Evolutionary conservation across 2,113 vertebrate genomes (phyloP), one percentile per base, ranked within the genome.

Genomic region (Leptobrachium ailaonicum): DNA sequence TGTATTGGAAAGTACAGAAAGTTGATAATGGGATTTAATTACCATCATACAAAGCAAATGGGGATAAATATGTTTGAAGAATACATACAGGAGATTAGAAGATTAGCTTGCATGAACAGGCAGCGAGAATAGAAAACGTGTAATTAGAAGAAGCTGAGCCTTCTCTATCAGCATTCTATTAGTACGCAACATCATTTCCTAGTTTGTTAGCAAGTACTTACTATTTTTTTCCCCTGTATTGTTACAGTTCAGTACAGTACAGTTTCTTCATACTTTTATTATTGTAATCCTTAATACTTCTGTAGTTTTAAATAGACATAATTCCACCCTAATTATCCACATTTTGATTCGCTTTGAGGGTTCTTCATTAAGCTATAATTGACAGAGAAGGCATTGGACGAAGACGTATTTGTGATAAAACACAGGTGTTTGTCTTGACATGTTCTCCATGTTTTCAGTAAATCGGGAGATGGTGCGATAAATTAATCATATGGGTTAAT

Each of bases 21-120:
- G 62, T 42, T 75, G 79, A 81, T 81, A 81, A 81, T 81, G 64
- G 54, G 42, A 81, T 81, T 81, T 81, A 81, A 75, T 81, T 81
- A 81, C 72, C 66, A 66, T 80, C 64, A 74, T 74, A 60, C 63
- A 60, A 50, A 75, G 63, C 64, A n/a, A 75, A 41, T 63, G 53
- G 64, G 72, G 72, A 75, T 81, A 81, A 81, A 81, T 81, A 81
- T 81, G 72, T 75, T 68, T 81, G 50, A 81, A 81, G 72, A 68
- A 74, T 81, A 69, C 71, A 62, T 74, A 72, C 11, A 75, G 66
- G 66, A 81, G 79, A 81, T 81, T 75, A 81, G 79, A 13, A 81
- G 79, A 81, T 81, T 81, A 81, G 72, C 66, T 75, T 75, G 72
- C 72, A 81, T 75, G 79, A 81, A 81, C 50, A 75, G 69, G 79